phyloP scores from a whole-genome alignment of 2,113 vertebrate genomes.

The Phaetusa simplex region DNA sequence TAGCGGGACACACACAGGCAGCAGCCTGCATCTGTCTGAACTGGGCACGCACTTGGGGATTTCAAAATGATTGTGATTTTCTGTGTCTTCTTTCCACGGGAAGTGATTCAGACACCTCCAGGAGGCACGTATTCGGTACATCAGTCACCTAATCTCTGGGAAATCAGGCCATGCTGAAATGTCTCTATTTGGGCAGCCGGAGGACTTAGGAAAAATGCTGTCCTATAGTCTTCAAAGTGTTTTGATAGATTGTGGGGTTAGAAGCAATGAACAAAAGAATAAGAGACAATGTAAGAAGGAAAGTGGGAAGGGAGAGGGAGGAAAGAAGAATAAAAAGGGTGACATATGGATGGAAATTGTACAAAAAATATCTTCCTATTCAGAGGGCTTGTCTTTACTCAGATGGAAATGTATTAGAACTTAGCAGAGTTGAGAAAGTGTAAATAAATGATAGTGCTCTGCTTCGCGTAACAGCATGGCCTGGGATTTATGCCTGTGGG shows the following conservation, averaged over 20 bases:
- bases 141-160: background rate
- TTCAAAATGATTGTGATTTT: background rate
- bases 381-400: background rate
- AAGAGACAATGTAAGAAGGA: background rate
- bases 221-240: background rate
- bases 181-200: background rate
- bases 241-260: background rate
- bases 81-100: background rate
- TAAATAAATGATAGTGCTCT: conserved; percentile 10
- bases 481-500: background rate
- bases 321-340: background rate
- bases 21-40: background rate
- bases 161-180: background rate
- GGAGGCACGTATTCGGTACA: background rate
- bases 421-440: background rate
- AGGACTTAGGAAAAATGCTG: background rate
- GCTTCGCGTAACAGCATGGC: background rate
- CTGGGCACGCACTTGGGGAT: background rate
- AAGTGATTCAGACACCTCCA: conserved; percentile 39
- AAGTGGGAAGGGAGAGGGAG: background rate
- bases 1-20: background rate
- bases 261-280: background rate
- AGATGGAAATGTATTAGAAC: background rate
- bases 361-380: background rate
- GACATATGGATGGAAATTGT: background rate